A percentile compares a stretch with the other conserved stretches of the same genome.
These are phyloP conservation scores for Eupleurogrammus muticus DNA, from an alignment of 2,797 vertebrate species.

Conservation along the genomic window DNA sequence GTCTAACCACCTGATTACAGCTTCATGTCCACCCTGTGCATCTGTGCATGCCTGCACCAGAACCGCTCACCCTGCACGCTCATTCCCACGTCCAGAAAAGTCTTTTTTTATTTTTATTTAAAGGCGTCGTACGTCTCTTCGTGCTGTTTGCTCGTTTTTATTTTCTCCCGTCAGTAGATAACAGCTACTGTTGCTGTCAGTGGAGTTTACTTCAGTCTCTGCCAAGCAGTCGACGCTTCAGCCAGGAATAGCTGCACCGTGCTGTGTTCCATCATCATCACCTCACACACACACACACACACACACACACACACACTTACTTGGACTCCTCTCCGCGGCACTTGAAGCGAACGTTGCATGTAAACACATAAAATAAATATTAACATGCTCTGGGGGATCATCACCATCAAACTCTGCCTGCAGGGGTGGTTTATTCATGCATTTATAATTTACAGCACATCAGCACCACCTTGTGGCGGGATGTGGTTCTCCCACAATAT, in stretches of 20 bases:
- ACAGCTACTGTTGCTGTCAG: slow-evolving; percentile 52
- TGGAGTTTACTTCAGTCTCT: slow-evolving; percentile 55
- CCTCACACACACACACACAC: slow-evolving; percentile 12
- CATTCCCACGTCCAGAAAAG: slow-evolving; percentile 40
- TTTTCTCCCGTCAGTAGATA: no score
- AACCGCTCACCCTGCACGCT: no score
- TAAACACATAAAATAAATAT: slow-evolving; percentile 35
- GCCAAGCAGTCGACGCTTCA: slow-evolving; percentile 37
- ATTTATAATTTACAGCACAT: slow-evolving; percentile 27
- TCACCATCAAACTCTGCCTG: not conserved
- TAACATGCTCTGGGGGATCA: slow-evolving; percentile 7
- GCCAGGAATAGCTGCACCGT: slow-evolving; percentile 56
- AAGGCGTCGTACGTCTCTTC: no score
- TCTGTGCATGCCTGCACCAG: slow-evolving; percentile 66
- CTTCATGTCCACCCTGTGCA: no score
- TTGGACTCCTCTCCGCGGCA: slow-evolving; percentile 4
- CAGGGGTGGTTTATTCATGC: not conserved
- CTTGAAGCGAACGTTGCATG: slow-evolving; percentile 32
- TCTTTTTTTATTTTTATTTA: not conserved
- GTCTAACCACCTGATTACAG: slow-evolving; percentile 64
- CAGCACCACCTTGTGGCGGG: slow-evolving; percentile 76
- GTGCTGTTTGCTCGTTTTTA: no score
- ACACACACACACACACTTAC: not conserved
- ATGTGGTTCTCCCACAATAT: not conserved
- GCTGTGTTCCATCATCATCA: slow-evolving; percentile 36